A percentile compares a stretch with the other conserved stretches of the same genome.
These are phyloP conservation scores for Nudaria mundana DNA, from an alignment of 2,888 invertebrate genomes.

Conservation along the genomic window DNA sequence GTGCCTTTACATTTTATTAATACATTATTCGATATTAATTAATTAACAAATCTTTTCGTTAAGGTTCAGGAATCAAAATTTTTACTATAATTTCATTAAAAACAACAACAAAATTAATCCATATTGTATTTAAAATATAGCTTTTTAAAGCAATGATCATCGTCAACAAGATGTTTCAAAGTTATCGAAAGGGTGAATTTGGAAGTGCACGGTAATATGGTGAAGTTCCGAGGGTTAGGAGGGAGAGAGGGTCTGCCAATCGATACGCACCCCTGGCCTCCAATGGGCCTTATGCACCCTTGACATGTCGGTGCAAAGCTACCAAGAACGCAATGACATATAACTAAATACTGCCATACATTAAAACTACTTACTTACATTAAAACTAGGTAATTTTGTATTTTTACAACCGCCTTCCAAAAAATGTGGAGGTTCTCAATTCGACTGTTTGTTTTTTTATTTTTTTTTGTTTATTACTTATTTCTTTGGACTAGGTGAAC, in stretches of 20 bases:
- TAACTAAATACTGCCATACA: too few relatives aligned
- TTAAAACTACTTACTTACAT: too few relatives aligned
- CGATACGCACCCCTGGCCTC: conserved; percentile 70
- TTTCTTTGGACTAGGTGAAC: too few relatives aligned
- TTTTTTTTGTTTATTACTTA: too few relatives aligned
- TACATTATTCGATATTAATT: too few relatives aligned
- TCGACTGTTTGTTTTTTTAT: too few relatives aligned
- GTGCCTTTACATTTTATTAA: too few relatives aligned
- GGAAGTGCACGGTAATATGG: conserved; percentile 56
- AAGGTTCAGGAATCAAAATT: background rate
- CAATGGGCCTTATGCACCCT: conserved; percentile 70
- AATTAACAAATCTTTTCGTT: too few relatives aligned
- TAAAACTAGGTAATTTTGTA: too few relatives aligned
- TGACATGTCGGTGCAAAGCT: conserved; percentile 33
- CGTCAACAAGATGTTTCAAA: conserved; percentile 51
- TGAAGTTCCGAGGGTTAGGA: conserved; percentile 54
- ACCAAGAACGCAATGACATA: conserved; percentile 31
- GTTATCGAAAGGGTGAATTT: conserved; percentile 62
- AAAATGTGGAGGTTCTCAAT: too few relatives aligned
- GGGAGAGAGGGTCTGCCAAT: conserved; percentile 56
- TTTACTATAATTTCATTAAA: background rate
- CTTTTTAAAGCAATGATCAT: conserved; percentile 55
- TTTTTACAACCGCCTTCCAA: too few relatives aligned
- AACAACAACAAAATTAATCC: conserved; percentile 1
- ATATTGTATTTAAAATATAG: conserved; percentile 29